phyloP scores from a whole-genome alignment of 2,797 vertebrate genomes.

The Amniataba percoides region DNA sequence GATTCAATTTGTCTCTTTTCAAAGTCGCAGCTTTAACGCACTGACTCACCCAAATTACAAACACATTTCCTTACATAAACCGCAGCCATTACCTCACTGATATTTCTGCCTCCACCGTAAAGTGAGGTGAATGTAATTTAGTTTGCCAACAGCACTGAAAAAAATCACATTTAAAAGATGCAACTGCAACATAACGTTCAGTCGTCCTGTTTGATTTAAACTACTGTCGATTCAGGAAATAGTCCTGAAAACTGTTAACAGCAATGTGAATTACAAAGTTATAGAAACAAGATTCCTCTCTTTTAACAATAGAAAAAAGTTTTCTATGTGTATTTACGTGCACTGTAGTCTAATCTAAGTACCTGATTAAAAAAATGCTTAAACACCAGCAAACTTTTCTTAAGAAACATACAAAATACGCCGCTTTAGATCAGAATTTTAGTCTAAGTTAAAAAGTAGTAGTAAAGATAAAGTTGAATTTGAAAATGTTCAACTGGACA shows the following conservation, averaged over 20 bases:
- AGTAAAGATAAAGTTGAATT: too few relatives aligned
- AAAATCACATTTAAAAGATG: not conserved
- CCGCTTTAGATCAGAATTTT: not conserved
- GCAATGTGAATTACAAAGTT: not conserved
- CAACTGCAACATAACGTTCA: not conserved
- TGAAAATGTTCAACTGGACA: too few relatives aligned
- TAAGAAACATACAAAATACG: not conserved
- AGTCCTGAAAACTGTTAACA: not conserved
- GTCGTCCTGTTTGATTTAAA: fast-evolving
- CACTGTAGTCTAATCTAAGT: too few relatives aligned
- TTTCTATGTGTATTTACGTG: not conserved
- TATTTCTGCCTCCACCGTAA: not conserved
- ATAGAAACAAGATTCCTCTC: too few relatives aligned
- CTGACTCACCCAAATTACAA: not conserved
- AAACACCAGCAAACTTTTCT: not conserved
- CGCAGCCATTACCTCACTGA: not conserved
- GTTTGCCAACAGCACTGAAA: not conserved
- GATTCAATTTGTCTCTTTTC: not conserved
- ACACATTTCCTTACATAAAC: not conserved
- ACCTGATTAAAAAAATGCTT: not conserved
- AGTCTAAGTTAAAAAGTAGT: too few relatives aligned
- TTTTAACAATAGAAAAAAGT: too few relatives aligned
- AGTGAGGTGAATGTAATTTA: not conserved
- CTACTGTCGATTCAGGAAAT: not conserved
- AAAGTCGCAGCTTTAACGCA: conserved; percentile 3